Percentiles rank a stretch among this genome's conserved stretches.
These are phyloP conservation scores for Latrodectus geometricus DNA, from an alignment of 1,140 invertebrate species.

Conservation along the genomic window DNA sequence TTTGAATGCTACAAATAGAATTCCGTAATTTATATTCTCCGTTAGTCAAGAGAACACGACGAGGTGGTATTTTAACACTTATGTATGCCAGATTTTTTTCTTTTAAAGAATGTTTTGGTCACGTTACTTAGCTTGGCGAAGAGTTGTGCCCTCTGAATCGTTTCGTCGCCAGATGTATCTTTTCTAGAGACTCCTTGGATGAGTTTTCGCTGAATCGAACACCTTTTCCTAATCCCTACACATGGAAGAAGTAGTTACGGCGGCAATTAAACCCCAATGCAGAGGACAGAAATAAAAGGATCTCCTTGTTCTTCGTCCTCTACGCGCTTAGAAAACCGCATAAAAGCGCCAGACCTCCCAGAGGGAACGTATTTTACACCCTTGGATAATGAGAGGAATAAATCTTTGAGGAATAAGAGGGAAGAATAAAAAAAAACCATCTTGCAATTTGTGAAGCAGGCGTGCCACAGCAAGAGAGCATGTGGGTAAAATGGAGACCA, in stretches of 20 bases:
- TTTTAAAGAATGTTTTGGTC: no score
- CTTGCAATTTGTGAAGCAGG: conserved; percentile 1
- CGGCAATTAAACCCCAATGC: background rate
- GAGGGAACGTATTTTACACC: background rate
- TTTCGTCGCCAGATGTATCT: no score
- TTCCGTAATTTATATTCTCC: no score
- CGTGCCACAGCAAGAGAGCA: background rate
- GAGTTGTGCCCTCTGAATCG: no score
- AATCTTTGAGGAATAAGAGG: background rate
- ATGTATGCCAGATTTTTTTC: no score
- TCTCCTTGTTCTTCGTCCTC: background rate
- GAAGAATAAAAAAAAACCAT: background rate
- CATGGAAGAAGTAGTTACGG: background rate
- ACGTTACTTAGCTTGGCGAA: no score
- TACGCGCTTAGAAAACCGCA: background rate
- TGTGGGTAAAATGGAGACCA: no score
- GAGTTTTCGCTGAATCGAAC: background rate
- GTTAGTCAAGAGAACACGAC: no score
- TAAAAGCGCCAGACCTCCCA: background rate
- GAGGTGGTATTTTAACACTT: no score
- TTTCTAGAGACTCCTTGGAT: no score
- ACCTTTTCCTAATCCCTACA: background rate
- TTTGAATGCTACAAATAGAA: no score
- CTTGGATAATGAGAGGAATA: background rate
- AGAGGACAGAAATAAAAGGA: background rate